Base-by-base conservation (phyloP, 1,140 invertebrate genomes). In the Hycleus cichorii region DNA sequence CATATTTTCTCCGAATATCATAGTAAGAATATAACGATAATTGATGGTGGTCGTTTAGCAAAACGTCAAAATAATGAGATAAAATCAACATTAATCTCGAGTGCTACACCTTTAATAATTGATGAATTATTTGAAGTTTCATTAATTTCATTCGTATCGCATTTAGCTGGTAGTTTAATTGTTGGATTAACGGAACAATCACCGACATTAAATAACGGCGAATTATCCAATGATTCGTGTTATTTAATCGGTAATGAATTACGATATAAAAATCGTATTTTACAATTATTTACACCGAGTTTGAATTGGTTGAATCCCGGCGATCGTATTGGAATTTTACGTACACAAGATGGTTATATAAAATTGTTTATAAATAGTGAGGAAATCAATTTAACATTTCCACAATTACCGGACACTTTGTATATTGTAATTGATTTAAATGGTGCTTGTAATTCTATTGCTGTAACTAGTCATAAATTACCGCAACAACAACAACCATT, bases 301-400 rank as follows among this genome's bases (percentile, higher is more conserved):
- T 78, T 93, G 48, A 86, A 90, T 61, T 90, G 89, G 83, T 69
- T 95, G 4, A 77, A 87, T 25, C 78, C 84, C 2, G 88, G 88
- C 1, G 90, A 88, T 71, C 79, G 84, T 49, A 78, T 89, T 10
- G 84, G 85, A 1, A 64, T 88, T 9, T 83, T 87, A 65, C 78
- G 78, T 64, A 84, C 77, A 10, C 75, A 75, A 49, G 84, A 84
- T 59, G 78, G 75, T 3, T 77, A 78, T 39, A 75, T 88, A 0
- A 81, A 82, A 46, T 78, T 84, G 47, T 80, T 81, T 56, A 76
- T 94, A 1, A 93, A 95, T 73, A 88, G 89, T 0, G 87, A 90
- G 74, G 90, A 93, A 67, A 81, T 91, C 70, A 87, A 62, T 8
- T 43, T 74, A 26, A 63, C 54, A 43, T 70, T 74, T 42, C 72